A percentile compares a stretch with the other conserved stretches of the same genome.
These are phyloP conservation scores for Isotomurus palustris DNA, from an alignment of 2,888 invertebrate species.

Conservation along the genomic window DNA sequence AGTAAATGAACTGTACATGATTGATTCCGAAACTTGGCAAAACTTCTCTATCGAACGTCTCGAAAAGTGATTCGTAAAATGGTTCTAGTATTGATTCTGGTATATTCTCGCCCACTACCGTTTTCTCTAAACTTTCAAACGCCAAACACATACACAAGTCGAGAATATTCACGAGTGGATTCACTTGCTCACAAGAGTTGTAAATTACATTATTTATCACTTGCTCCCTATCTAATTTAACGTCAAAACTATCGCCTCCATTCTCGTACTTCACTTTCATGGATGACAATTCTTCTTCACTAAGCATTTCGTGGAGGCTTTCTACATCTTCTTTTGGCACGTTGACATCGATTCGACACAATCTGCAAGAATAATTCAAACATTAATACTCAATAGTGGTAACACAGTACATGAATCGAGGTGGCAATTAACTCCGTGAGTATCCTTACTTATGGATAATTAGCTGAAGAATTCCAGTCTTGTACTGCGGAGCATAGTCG, in stretches of 20 bases:
- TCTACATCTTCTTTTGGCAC: constrained; percentile 57
- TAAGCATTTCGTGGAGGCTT: constrained; percentile 53
- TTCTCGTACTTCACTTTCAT: constrained; percentile 20
- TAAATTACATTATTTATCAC: constrained; percentile 11
- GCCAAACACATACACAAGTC: constrained; percentile 74
- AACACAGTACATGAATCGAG: no score
- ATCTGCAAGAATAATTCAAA: constrained; percentile 53
- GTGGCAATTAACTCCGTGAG: no score
- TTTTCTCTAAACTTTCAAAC: constrained; percentile 63
- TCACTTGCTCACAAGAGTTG: constrained; percentile 50
- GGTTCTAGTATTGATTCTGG: constrained; percentile 51
- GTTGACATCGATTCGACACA: constrained; percentile 71
- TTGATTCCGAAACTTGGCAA: constrained; percentile 77
- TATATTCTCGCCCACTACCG: constrained; percentile 47
- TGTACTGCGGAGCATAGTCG: constrained; percentile 67
- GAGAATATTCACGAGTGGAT: constrained; percentile 61
- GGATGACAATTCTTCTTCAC: constrained; percentile 48
- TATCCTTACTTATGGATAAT: constrained; percentile 74
- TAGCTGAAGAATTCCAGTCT: constrained; percentile 65
- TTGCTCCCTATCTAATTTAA: constrained; percentile 23
- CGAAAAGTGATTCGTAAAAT: constrained; percentile 60
- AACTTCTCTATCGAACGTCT: constrained; percentile 72
- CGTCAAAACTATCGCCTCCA: constrained; percentile 7
- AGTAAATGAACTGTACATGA: constrained; percentile 72
- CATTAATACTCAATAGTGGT: background rate